Evolutionary conservation across 2,113 vertebrate genomes (phyloP).

Genomic region (Malaclemys terrapin): DNA sequence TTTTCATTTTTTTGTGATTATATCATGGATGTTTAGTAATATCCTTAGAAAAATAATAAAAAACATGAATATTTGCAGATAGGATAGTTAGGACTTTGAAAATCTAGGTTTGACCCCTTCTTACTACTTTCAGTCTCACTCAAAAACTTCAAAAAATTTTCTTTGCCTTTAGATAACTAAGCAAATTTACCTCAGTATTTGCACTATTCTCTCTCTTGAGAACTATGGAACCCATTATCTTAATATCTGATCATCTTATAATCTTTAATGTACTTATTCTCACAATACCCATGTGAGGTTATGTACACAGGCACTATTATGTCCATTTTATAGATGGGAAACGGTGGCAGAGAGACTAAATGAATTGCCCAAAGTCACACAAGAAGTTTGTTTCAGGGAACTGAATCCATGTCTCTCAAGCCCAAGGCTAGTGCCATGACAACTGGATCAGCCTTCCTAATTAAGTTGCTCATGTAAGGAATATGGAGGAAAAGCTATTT

Average conservation of each 20-base stretch:
- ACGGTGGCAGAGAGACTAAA: neutral
- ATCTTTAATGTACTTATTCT: constrained; percentile 10
- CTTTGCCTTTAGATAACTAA: neutral
- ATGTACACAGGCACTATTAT: neutral
- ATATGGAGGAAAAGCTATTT: neutral
- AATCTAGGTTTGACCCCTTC: constrained; percentile 30
- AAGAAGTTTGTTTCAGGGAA: neutral
- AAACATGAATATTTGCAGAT: constrained; percentile 37
- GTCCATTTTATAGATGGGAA: neutral
- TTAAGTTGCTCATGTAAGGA: accelerated
- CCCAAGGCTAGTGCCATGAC: neutral
- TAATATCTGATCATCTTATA: neutral
- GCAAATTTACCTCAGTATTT: neutral
- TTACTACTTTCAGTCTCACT: constrained; percentile 23
- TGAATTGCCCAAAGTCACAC: neutral
- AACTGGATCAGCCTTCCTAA: neutral
- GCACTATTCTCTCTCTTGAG: neutral
- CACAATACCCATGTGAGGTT: neutral
- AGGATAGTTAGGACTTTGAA: constrained; percentile 6
- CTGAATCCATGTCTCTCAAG: neutral
- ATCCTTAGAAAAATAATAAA: constrained; percentile 60
- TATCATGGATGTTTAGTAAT: constrained; percentile 77
- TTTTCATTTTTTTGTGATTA: constrained; percentile 80
- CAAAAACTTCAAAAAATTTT: neutral
- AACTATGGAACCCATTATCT: neutral